Conservation (phyloP, 2,113 vertebrate species). For the Phoenicopterus ruber region DNA sequence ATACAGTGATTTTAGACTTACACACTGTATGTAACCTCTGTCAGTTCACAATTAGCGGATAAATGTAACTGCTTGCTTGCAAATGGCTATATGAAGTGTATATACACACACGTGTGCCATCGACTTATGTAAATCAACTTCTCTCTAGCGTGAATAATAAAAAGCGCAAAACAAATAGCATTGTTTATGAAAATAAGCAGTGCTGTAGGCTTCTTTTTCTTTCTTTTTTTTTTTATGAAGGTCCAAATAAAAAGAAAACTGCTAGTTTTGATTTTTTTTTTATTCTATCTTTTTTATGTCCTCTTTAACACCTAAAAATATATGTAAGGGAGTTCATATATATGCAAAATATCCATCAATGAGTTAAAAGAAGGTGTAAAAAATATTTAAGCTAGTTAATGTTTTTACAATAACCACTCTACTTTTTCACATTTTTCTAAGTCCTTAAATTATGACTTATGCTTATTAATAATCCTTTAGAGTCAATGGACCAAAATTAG, state of each 20-base stretch:
- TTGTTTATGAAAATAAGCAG: background rate
- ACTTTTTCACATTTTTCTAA: background rate
- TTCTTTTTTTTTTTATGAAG: background rate
- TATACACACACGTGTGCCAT: background rate
- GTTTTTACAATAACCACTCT: background rate
- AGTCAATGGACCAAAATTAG: slow-evolving; percentile 1
- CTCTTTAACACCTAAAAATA: background rate
- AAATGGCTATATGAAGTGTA: slow-evolving; percentile 18
- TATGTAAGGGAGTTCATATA: background rate
- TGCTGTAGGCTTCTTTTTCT: background rate
- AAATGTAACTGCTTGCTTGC: slow-evolving; percentile 37
- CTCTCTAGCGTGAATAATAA: background rate
- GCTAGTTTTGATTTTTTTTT: background rate
- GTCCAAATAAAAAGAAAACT: background rate
- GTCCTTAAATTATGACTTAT: background rate
- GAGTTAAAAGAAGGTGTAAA: background rate
- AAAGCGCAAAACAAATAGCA: background rate
- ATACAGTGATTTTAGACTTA: slow-evolving; percentile 24
- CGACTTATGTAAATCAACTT: slow-evolving; percentile 24
- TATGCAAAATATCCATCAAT: background rate
- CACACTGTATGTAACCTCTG: slow-evolving; percentile 35
- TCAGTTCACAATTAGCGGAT: slow-evolving; percentile 39
- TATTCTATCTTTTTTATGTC: background rate
- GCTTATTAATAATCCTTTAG: background rate
- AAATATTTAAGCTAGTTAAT: background rate